Percentiles rank a stretch among this genome's conserved stretches.
Evolutionary conservation across 2,888 invertebrate species (phyloP).

Genomic region (Orchesella flavescens): DNA sequence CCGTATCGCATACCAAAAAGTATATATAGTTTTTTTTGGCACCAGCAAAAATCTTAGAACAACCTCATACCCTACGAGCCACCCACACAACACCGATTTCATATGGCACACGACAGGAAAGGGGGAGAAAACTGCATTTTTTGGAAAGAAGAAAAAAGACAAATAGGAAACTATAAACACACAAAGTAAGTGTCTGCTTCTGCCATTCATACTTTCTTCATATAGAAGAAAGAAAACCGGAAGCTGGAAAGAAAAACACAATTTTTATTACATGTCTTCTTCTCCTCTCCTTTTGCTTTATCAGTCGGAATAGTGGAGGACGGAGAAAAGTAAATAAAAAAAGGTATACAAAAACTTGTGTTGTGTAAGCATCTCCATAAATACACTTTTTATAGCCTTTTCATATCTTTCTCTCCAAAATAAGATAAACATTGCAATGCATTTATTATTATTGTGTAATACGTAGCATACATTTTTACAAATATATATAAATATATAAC

Average conservation of each 20-base stretch:
- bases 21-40: no score
- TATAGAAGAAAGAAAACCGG: no score
- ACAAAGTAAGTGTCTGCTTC: constrained; percentile 5
- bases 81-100: neutral
- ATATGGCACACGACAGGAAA: constrained; percentile 30
- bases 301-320: neutral
- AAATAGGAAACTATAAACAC: constrained; percentile 23
- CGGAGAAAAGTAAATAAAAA: neutral
- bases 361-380: neutral
- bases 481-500: neutral
- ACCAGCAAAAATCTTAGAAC: neutral
- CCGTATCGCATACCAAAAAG: no score
- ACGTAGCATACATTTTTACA: neutral
- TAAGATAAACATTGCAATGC: constrained; percentile 19
- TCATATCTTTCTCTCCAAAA: constrained; percentile 9
- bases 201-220: constrained; percentile 24
- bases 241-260: neutral
- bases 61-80: neutral
- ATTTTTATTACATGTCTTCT: neutral
- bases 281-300: neutral
- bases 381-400: constrained; percentile 20
- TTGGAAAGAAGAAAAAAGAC: neutral
- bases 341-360: neutral
- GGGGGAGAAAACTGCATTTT: constrained; percentile 14
- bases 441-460: constrained; percentile 34